A percentile compares a stretch with the other conserved stretches of the same genome.
These are phyloP conservation scores for Lepidochrysops patricia DNA, from an alignment of 2,888 invertebrate genomes.

Conservation along the genomic window DNA sequence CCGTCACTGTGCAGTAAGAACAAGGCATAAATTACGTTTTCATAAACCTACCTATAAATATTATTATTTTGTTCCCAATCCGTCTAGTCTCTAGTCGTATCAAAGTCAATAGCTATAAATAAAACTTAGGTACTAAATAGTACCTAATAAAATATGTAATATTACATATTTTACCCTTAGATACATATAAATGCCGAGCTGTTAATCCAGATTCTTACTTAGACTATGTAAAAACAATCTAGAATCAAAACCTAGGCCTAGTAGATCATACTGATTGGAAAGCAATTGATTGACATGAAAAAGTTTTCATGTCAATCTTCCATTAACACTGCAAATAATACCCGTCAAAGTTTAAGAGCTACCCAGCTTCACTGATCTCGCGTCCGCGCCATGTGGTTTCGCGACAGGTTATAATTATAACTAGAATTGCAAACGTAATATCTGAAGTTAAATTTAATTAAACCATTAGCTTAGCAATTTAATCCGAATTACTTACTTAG, in stretches of 20 bases:
- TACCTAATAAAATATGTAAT: too few relatives aligned
- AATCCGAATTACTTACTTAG: not conserved
- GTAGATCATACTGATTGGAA: not conserved
- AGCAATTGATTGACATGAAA: too few relatives aligned
- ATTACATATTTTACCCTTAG: too few relatives aligned
- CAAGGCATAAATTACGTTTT: too few relatives aligned
- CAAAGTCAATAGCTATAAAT: too few relatives aligned
- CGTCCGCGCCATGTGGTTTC: not conserved
- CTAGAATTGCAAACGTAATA: slow-evolving; percentile 1
- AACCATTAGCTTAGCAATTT: not conserved
- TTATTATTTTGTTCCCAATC: too few relatives aligned
- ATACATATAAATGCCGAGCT: too few relatives aligned
- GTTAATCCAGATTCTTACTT: not conserved
- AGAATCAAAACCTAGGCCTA: too few relatives aligned
- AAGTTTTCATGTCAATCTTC: not conserved
- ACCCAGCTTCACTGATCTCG: not conserved
- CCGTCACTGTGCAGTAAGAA: too few relatives aligned
- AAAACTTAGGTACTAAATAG: too few relatives aligned
- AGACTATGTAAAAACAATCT: not conserved
- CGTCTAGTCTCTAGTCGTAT: too few relatives aligned
- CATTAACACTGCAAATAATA: not conserved
- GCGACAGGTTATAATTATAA: slow-evolving; percentile 5
- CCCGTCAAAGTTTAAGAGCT: not conserved
- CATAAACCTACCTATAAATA: too few relatives aligned
- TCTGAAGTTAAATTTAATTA: slow-evolving; percentile 4